phyloP scores from a whole-genome alignment of 2,888 invertebrate genomes.

The Tigriopus californicus region DNA sequence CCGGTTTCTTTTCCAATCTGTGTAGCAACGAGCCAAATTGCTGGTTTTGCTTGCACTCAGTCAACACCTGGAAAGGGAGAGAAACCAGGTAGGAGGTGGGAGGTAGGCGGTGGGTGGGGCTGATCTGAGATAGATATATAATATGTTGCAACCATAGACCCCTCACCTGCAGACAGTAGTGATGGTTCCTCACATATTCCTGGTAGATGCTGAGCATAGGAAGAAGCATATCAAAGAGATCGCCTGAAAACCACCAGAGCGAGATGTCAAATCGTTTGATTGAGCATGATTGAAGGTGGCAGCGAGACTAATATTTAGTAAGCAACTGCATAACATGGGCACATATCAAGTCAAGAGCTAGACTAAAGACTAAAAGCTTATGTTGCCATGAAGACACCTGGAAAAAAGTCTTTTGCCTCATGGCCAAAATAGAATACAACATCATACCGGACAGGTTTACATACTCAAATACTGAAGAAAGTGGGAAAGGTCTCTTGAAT shows the following conservation, averaged over 20 bases:
- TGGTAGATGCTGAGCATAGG: conserved; percentile 89
- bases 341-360: too few relatives aligned
- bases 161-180: conserved; percentile 59
- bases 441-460: too few relatives aligned
- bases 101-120: neutral
- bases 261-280: too few relatives aligned
- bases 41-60: conserved; percentile 71
- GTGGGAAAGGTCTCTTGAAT: too few relatives aligned
- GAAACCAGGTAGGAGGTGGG: neutral
- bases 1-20: conserved; percentile 62
- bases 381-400: too few relatives aligned
- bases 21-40: conserved; percentile 55
- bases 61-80: conserved; percentile 38
- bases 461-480: too few relatives aligned
- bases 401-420: too few relatives aligned
- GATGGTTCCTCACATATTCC: conserved; percentile 83
- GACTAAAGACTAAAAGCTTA: too few relatives aligned
- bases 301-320: too few relatives aligned
- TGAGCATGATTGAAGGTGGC: too few relatives aligned
- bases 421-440: too few relatives aligned
- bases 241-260: conserved; percentile 40
- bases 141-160: neutral
- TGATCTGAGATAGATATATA: neutral
- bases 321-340: too few relatives aligned
- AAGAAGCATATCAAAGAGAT: conserved; percentile 79